phyloP scores from a whole-genome alignment of 2,797 vertebrate genomes.

The Sebastiscus tertius region DNA sequence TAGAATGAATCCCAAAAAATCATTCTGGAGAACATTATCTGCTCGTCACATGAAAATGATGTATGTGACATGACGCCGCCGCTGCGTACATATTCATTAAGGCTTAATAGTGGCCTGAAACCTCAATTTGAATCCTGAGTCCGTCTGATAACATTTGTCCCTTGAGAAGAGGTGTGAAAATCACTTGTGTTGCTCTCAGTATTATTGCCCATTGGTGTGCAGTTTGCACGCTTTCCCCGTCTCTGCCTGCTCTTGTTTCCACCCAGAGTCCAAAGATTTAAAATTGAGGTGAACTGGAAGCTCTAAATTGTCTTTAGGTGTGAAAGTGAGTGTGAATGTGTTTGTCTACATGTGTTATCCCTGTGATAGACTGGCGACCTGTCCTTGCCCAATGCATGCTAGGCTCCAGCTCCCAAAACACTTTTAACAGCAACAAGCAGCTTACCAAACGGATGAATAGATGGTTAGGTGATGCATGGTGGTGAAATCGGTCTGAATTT shows the following conservation, averaged over 20 bases:
- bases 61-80: background rate
- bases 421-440: background rate
- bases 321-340: constrained; percentile 8
- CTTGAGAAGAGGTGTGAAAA: constrained; percentile 24
- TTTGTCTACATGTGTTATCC: constrained; percentile 6
- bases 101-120: constrained; percentile 30
- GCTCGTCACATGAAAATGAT: constrained; percentile 23
- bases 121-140: constrained; percentile 35
- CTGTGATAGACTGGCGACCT: background rate
- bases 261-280: background rate
- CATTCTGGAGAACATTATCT: constrained; percentile 22
- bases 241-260: background rate
- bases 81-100: constrained; percentile 1
- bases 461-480: background rate
- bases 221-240: background rate
- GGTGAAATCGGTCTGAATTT: background rate
- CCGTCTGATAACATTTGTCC: constrained; percentile 13
- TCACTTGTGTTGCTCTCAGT: background rate
- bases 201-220: constrained; percentile 5
- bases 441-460: background rate
- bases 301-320: background rate
- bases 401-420: background rate
- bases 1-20: constrained; percentile 26
- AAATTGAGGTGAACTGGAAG: background rate
- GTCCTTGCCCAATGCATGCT: background rate